These are phyloP conservation scores for Brachyistius frenatus DNA, from an alignment of 2,113 vertebrate genomes.

Conservation along the genomic window DNA sequence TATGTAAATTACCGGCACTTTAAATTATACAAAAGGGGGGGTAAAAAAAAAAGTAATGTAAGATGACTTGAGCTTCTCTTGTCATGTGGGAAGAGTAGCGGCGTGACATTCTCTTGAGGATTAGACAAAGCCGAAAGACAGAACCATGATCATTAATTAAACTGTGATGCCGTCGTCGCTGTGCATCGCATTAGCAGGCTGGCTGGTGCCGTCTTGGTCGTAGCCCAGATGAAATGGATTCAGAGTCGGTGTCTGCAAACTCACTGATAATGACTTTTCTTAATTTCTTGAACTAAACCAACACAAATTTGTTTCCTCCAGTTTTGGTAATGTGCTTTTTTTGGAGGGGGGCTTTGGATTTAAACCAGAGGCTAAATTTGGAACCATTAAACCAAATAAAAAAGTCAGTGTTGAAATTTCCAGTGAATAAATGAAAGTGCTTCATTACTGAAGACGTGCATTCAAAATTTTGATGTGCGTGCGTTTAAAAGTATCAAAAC, in stretches of 20 bases:
- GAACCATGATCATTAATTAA: conserved; percentile 65
- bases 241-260: conserved; percentile 57
- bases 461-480: background rate
- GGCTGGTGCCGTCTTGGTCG: conserved; percentile 54
- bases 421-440: background rate
- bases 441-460: background rate
- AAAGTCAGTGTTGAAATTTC: background rate
- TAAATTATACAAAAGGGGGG: conserved; percentile 25
- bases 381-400: background rate
- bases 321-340: background rate
- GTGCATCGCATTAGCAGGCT: conserved; percentile 49
- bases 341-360: background rate
- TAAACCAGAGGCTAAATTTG: background rate
- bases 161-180: conserved; percentile 44
- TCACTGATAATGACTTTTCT: conserved; percentile 50
- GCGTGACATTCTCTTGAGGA: conserved; percentile 53
- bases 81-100: conserved; percentile 55
- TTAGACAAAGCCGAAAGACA: conserved; percentile 63
- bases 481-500: background rate
- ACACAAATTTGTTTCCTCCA: background rate
- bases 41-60: conserved; percentile 14
- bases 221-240: conserved; percentile 52
- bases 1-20: conserved; percentile 53
- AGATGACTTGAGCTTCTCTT: conserved; percentile 47
- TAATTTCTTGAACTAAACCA: conserved; percentile 28